A percentile compares a stretch with the other conserved stretches of the same genome.
These are phyloP conservation scores for Tenthredo notha DNA, from an alignment of 2,888 invertebrate genomes.

Conservation along the genomic window DNA sequence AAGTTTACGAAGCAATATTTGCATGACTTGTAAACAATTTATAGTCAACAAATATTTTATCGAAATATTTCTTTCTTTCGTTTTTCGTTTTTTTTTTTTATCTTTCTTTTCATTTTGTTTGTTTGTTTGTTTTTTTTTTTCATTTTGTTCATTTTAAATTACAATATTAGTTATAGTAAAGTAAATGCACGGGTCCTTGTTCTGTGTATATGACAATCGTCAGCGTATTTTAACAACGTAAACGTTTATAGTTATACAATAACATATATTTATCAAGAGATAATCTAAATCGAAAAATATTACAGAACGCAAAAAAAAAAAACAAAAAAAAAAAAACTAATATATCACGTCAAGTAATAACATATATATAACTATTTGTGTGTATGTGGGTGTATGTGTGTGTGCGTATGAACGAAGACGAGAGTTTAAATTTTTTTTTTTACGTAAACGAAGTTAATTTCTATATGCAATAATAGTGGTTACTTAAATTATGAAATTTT, in stretches of 20 bases:
- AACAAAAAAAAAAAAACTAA: no score
- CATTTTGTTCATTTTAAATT: neutral
- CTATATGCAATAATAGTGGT: constrained; percentile 59
- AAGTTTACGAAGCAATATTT: constrained; percentile 41
- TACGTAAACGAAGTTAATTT: constrained; percentile 56
- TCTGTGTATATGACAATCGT: constrained; percentile 70
- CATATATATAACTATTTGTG: constrained; percentile 62
- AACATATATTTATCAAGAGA: constrained; percentile 38
- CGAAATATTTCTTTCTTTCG: neutral
- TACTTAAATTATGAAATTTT: constrained; percentile 11
- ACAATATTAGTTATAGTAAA: constrained; percentile 31
- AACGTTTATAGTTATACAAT: constrained; percentile 58
- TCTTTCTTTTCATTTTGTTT: neutral
- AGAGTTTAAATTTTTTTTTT: constrained; percentile 66
- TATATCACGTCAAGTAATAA: constrained; percentile 74
- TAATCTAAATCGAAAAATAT: constrained; percentile 19
- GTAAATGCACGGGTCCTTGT: constrained; percentile 75
- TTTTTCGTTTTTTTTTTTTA: neutral
- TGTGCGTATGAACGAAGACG: constrained; percentile 64
- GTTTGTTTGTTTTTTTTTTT: neutral
- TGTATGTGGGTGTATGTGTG: neutral
- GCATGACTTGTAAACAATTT: constrained; percentile 13
- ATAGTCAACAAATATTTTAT: constrained; percentile 5
- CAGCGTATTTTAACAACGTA: constrained; percentile 73
- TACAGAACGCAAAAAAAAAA: constrained; percentile 66